These are phyloP conservation scores for Dryomyza anilis DNA, from an alignment of 2,888 invertebrate species.

Conservation along the genomic window DNA sequence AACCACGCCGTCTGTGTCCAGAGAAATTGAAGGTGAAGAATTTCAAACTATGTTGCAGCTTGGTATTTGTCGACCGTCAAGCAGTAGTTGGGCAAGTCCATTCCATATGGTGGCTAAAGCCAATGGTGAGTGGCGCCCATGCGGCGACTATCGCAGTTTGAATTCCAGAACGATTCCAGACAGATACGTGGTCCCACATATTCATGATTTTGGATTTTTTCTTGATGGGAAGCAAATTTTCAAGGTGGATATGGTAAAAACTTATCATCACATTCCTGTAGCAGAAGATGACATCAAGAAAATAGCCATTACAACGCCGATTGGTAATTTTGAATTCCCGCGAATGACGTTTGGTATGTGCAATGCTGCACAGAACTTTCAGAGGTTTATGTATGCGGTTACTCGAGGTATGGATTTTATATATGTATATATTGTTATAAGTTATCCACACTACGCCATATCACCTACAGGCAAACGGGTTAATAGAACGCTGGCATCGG, in stretches of 20 bases:
- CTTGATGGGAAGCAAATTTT: background rate
- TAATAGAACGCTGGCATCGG: background rate
- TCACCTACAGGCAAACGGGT: background rate
- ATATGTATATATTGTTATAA: slow-evolving; percentile 1
- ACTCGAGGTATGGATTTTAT: background rate
- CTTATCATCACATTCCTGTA: slow-evolving; percentile 3
- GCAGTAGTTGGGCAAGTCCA: background rate
- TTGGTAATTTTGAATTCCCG: no score
- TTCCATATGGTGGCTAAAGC: no score
- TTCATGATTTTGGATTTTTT: no score
- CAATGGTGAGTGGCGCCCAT: no score
- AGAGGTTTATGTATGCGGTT: background rate
- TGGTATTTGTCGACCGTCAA: background rate
- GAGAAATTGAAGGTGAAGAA: no score
- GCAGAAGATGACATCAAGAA: no score
- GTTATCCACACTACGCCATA: background rate
- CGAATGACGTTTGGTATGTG: no score
- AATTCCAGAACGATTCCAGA: no score
- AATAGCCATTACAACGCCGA: no score
- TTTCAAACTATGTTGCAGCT: background rate
- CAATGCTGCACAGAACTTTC: background rate
- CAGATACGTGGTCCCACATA: no score
- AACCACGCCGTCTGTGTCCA: no score
- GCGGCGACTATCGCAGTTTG: no score
- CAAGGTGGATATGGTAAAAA: background rate